Conservation (phyloP, 2,113 vertebrate genomes). For the Pelecanoides urinatrix region DNA sequence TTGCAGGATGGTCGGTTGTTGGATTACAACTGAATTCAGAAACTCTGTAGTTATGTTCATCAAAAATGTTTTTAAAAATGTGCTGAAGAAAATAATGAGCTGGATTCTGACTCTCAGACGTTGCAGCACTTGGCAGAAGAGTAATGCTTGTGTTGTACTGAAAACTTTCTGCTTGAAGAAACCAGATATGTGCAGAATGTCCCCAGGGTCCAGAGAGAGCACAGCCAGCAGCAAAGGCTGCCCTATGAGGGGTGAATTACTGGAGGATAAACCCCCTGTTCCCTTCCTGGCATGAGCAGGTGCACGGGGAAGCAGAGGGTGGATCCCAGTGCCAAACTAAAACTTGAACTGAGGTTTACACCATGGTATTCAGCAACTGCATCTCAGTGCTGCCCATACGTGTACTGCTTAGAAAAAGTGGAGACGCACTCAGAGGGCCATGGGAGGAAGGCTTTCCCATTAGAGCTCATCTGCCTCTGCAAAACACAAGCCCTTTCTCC, state of each 20-base stretch:
- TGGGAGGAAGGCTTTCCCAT: fast-evolving
- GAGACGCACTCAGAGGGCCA: not conserved
- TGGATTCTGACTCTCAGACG: not conserved
- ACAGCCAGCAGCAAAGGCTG: not conserved
- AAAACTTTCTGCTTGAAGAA: not conserved
- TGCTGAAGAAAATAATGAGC: not conserved
- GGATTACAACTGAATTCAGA: not conserved
- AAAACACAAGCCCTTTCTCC: not conserved
- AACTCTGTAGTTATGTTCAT: not conserved
- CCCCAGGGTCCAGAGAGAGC: not conserved
- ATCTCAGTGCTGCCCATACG: fast-evolving
- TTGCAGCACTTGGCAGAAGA: not conserved
- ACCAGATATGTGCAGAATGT: not conserved
- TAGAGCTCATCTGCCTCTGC: not conserved
- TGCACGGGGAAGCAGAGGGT: not conserved
- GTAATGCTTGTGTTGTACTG: not conserved
- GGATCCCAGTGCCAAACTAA: not conserved
- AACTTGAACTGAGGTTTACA: not conserved
- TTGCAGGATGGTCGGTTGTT: not conserved
- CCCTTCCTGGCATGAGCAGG: not conserved
- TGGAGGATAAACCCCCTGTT: not conserved
- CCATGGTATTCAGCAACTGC: not conserved
- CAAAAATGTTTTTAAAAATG: not conserved
- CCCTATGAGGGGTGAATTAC: not conserved
- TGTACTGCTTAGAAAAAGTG: not conserved